A percentile compares a stretch with the other conserved stretches of the same genome.
phyloP scores from a whole-genome alignment of 1,140 invertebrate genomes.

The Pissodes strobi region DNA sequence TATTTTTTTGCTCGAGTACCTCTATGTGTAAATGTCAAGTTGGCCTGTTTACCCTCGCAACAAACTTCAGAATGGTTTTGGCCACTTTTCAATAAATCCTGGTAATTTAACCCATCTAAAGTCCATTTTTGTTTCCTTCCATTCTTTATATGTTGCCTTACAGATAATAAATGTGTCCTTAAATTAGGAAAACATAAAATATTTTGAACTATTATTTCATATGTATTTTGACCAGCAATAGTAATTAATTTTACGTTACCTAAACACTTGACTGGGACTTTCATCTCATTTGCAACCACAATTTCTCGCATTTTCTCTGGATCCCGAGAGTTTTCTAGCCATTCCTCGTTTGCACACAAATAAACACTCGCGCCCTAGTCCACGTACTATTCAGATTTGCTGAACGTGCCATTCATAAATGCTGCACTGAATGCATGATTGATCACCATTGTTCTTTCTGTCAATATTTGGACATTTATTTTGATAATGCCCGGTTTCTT shows the following conservation, averaged over 20 bases:
- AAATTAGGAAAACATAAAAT: constrained; percentile 3
- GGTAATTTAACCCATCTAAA: too few species aligned
- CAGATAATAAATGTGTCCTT: constrained; percentile 12
- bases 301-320: constrained; percentile 8
- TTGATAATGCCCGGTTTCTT: constrained; percentile 26
- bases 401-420: constrained; percentile 37
- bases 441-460: background rate
- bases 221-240: too few species aligned
- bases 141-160: constrained; percentile 7
- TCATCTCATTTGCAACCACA: constrained; percentile 19
- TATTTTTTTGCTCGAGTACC: constrained; percentile 19
- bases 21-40: constrained; percentile 33
- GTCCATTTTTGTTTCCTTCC: too few species aligned
- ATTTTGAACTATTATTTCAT: constrained; percentile 6
- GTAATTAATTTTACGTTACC: too few species aligned
- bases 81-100: too few species aligned
- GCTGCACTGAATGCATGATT: constrained; percentile 16
- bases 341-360: constrained; percentile 38
- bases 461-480: constrained; percentile 14
- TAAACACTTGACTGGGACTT: too few species aligned
- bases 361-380: constrained; percentile 46
- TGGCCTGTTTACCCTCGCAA: constrained; percentile 42
- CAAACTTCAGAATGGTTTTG: constrained; percentile 44
- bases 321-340: constrained; percentile 12
- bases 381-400: constrained; percentile 41